A percentile compares a stretch with the other conserved stretches of the same genome.
phyloP scores from a whole-genome alignment of 2,888 invertebrate species.

The Chouioia cunea region DNA sequence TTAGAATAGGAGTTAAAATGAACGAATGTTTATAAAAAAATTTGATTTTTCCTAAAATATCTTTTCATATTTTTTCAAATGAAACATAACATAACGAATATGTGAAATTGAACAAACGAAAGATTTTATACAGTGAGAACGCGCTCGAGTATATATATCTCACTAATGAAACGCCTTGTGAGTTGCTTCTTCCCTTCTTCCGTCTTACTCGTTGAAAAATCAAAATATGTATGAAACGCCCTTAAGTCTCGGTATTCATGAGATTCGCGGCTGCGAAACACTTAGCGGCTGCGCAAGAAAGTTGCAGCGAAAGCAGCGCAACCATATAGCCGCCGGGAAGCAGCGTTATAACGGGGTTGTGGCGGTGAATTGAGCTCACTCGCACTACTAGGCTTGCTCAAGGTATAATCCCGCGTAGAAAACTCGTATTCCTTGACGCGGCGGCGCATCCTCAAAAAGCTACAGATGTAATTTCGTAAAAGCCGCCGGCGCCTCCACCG shows the following conservation, averaged over 20 bases:
- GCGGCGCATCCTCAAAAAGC: not conserved
- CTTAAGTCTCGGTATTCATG: constrained; percentile 26
- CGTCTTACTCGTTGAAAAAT: constrained; percentile 30
- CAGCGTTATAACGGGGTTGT: not conserved
- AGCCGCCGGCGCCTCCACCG: constrained; percentile 2
- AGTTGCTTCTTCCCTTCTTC: constrained; percentile 11
- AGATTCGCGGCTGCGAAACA: constrained; percentile 15
- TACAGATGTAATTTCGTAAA: constrained; percentile 42
- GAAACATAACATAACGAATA: no score
- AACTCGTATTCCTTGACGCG: not conserved
- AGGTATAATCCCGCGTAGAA: constrained; percentile 13
- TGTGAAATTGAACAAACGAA: no score
- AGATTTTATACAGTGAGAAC: not conserved
- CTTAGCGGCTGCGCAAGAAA: constrained; percentile 17
- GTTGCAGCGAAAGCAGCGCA: not conserved
- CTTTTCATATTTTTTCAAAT: no score
- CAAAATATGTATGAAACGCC: constrained; percentile 29
- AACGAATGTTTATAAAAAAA: no score
- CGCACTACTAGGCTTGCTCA: not conserved
- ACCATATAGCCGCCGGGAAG: no score
- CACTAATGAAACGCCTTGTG: constrained; percentile 39
- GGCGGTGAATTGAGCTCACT: not conserved
- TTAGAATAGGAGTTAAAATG: no score
- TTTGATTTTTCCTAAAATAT: no score
- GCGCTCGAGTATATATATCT: constrained; percentile 21